These are phyloP conservation scores for Emberiza fucata DNA, from an alignment of 2,113 vertebrate genomes.

Conservation along the genomic window DNA sequence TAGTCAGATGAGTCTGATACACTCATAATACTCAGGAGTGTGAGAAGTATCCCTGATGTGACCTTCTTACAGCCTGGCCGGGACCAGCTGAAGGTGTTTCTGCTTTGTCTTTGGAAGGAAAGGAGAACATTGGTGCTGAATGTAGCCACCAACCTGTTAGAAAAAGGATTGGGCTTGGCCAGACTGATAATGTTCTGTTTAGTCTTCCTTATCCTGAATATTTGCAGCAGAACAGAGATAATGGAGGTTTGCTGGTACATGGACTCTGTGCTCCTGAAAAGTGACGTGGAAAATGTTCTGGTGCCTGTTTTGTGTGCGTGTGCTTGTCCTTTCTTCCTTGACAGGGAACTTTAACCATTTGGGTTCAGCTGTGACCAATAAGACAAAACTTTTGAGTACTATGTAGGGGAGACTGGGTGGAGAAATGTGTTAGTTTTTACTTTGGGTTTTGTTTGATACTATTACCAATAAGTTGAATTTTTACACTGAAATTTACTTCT, in stretches of 20 bases:
- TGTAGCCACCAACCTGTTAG: not conserved
- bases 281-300: not conserved
- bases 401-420: accelerated
- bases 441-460: not conserved
- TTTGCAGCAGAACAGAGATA: not conserved
- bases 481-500: not conserved
- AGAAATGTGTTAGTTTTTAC: not conserved
- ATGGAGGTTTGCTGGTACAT: not conserved
- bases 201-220: not conserved
- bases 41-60: not conserved
- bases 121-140: not conserved
- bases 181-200: not conserved
- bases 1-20: not conserved
- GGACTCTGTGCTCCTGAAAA: not conserved
- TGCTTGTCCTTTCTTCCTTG: not conserved
- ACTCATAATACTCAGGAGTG: not conserved
- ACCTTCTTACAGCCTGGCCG: not conserved
- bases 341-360: not conserved
- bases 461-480: not conserved
- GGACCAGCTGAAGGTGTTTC: not conserved
- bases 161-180: not conserved
- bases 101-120: not conserved
- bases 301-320: not conserved
- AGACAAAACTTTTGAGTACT: not conserved
- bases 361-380: not conserved